These are phyloP conservation scores for Dicerorhinus sumatrensis DNA, from an alignment of 2,113 vertebrate genomes.

Conservation along the genomic window DNA sequence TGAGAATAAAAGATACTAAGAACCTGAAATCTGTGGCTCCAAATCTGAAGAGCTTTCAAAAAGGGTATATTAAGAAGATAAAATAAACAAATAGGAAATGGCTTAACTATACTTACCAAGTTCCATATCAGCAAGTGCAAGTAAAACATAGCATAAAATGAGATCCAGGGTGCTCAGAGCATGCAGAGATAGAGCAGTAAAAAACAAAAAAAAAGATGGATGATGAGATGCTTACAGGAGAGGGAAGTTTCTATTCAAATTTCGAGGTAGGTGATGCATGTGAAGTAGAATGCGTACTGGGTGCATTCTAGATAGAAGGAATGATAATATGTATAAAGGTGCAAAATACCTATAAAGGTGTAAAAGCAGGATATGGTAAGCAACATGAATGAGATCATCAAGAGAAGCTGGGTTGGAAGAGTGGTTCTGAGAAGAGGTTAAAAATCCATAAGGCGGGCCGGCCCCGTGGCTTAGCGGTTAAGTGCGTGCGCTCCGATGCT, in stretches of 20 bases:
- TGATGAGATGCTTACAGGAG: background rate
- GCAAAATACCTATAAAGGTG: background rate
- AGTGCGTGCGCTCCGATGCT: too few species aligned
- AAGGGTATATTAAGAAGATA: background rate
- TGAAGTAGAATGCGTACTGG: background rate
- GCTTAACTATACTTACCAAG: background rate
- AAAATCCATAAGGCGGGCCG: background rate
- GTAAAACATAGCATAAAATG: background rate
- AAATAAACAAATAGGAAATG: background rate
- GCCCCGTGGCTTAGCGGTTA: too few species aligned
- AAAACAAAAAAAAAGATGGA: background rate
- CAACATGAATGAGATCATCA: background rate
- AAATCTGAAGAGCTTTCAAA: background rate
- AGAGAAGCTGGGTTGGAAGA: background rate
- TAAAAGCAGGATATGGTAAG: background rate
- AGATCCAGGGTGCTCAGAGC: background rate
- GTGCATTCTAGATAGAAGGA: background rate
- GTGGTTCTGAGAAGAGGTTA: background rate
- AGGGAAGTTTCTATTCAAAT: background rate
- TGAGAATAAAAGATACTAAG: background rate
- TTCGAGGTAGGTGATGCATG: background rate
- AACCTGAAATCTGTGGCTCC: background rate
- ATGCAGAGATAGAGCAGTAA: background rate
- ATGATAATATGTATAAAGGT: background rate
- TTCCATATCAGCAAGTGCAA: background rate